A percentile compares a stretch with the other conserved stretches of the same genome.
These are phyloP conservation scores for Epizoanthus illoricatus DNA, from an alignment of 92 coral and sea anemone genomes.

Conservation along the genomic window DNA sequence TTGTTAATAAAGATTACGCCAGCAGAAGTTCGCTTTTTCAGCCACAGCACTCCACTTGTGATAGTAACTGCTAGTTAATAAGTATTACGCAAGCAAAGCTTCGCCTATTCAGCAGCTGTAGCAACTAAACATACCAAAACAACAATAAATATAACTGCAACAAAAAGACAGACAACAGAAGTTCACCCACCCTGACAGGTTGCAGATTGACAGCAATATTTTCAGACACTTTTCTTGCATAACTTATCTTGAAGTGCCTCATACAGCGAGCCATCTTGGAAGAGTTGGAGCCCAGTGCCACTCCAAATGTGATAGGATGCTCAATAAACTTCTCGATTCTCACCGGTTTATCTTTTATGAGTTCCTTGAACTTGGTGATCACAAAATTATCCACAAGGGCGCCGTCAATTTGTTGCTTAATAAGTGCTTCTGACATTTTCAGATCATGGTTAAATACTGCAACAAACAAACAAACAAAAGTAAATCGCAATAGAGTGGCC, in stretches of 20 bases:
- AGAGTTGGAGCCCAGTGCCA: constrained; percentile 37
- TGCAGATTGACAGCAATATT: constrained; percentile 28
- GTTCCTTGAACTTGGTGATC: constrained; percentile 30
- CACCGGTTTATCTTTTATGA: constrained; percentile 11
- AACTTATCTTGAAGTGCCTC: constrained; percentile 40
- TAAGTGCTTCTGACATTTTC: constrained; percentile 22
- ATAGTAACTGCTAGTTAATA: too few species aligned
- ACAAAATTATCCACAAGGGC: constrained; percentile 47
- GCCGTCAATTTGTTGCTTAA: constrained; percentile 32
- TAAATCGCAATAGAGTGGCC: background rate
- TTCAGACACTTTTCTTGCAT: constrained; percentile 31
- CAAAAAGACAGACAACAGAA: background rate
- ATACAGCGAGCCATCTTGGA: constrained; percentile 38
- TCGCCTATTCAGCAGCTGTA: too few species aligned
- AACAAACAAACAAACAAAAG: background rate
- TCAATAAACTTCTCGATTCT: constrained; percentile 50
- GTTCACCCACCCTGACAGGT: constrained; percentile 14
- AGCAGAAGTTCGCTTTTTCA: too few species aligned
- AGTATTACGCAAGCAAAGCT: too few species aligned
- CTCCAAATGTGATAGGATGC: constrained; percentile 51
- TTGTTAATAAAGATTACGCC: too few species aligned
- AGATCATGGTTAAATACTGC: constrained; percentile 15
- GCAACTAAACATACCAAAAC: too few species aligned
- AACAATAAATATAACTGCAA: too few species aligned
- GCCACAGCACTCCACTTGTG: too few species aligned